These are phyloP conservation scores for Pristionchus entomophagus DNA, from an alignment of 2,888 invertebrate genomes.

Conservation along the genomic window DNA sequence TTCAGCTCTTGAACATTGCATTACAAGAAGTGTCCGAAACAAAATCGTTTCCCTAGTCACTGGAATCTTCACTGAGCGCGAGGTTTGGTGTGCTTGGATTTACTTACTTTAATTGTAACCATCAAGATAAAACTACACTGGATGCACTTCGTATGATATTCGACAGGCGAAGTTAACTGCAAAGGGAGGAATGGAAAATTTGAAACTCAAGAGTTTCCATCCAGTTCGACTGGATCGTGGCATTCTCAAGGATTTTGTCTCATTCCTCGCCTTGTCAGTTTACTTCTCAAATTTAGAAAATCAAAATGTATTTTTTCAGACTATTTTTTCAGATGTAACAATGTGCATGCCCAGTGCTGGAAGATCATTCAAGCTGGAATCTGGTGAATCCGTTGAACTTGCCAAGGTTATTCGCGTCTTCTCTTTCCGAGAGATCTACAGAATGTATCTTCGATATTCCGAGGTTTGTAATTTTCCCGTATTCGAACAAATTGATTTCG, in stretches of 20 bases:
- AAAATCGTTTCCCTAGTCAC: neutral
- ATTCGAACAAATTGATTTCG: too few relatives aligned
- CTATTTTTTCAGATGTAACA: neutral
- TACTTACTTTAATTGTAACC: too few relatives aligned
- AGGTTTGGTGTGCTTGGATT: too few relatives aligned
- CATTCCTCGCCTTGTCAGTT: neutral
- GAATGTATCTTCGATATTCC: neutral
- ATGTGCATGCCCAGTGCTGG: neutral
- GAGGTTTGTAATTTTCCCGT: neutral
- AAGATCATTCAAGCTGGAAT: neutral
- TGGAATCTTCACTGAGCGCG: neutral
- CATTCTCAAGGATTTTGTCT: neutral
- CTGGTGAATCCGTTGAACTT: neutral
- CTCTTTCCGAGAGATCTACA: neutral
- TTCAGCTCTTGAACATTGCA: neutral
- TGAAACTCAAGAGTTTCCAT: neutral
- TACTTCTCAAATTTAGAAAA: too few relatives aligned
- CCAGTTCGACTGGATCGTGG: neutral
- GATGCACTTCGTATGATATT: neutral
- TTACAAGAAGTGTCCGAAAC: neutral
- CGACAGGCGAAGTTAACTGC: neutral
- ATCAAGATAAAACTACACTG: neutral
- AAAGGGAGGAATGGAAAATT: neutral
- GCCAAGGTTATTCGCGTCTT: neutral
- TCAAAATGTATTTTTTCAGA: too few relatives aligned